Evolutionary conservation across 2,888 invertebrate genomes (phyloP).

Genomic region (Callimorpha dominula): DNA sequence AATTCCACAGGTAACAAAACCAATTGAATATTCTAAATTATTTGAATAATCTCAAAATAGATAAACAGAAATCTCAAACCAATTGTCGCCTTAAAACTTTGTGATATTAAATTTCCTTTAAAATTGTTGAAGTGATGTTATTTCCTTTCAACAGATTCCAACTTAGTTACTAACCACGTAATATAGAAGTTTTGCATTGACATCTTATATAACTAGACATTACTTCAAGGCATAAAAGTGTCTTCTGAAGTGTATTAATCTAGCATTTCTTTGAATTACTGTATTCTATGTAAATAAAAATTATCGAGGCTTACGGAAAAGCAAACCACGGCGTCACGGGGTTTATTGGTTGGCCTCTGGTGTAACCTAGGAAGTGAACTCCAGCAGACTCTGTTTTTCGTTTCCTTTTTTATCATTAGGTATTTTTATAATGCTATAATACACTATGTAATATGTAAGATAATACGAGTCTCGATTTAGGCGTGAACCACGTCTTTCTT

Average conservation of each 20-base stretch:
- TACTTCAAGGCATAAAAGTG: background rate
- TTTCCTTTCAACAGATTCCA: conserved; percentile 8
- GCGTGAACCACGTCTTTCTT: background rate
- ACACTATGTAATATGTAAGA: background rate
- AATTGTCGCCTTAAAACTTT: conserved; percentile 1
- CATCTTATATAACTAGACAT: background rate
- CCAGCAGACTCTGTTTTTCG: no score
- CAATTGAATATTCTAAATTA: no score
- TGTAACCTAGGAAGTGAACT: no score
- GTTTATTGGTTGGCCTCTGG: no score
- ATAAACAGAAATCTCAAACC: background rate
- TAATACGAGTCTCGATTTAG: background rate
- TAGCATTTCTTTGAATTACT: background rate
- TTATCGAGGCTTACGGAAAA: no score
- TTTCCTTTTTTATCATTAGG: no score
- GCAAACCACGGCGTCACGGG: no score
- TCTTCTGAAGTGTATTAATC: background rate
- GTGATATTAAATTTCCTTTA: conserved; percentile 19
- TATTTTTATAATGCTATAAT: background rate
- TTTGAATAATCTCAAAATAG: no score
- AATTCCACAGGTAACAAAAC: no score
- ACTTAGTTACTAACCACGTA: conserved; percentile 10
- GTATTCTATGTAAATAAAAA: no score
- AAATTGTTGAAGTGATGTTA: conserved; percentile 10
- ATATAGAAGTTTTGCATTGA: conserved; percentile 9